Evolutionary conservation across 2,113 vertebrate genomes (phyloP), one percentile per base, ranked within the genome.

Genomic region (Polypterus bichir): DNA sequence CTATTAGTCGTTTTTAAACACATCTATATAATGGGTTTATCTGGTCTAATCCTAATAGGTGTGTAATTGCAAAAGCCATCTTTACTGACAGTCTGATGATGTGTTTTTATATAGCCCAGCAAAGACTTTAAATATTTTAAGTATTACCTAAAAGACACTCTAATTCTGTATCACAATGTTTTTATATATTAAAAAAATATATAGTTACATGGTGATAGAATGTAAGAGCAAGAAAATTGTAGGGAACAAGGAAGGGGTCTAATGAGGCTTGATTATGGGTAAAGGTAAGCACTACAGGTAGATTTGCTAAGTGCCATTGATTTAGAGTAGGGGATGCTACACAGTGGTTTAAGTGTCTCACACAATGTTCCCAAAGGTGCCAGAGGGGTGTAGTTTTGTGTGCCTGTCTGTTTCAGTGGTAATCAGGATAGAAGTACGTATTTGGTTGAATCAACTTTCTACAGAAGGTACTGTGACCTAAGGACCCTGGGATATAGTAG

Each of bases 1-100:
- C 64, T 62, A 75, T 76, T 73, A 73, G 67, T 69, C 61, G 59
- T 62, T 53, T 57, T 68, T 66, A 59, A 63, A 66, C 59, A 65
- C 68, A 68, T 67, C 62, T 71, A 46, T 62, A 64, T 70, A 68
- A 71, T 69, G 63, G 64, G 61, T 59, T 69, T 71, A 78, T 75
- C 65, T 66, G 51, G 63, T 74, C 49, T 72, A 72, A 74, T 74
- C 65, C 71, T 74, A 78, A 79, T 71, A 64, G 54, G 11, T 49
- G 65, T 48, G 75, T 68, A 66, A 73, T 70, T 62, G 73, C 73
- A 61, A 62, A 54, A 62, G 59, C 57, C 46, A 52, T 52, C 60
- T n/a, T 46, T 54, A 10, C 56, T 57, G 60, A 54, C 45, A 62
- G 47, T 56, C 54, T 49, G 9, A 59, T 4, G 3, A 48, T 57